Percentiles rank a stretch among this genome's conserved stretches.
Conservation (phyloP, 2,797 vertebrate genomes). For the Anabas testudineus region DNA sequence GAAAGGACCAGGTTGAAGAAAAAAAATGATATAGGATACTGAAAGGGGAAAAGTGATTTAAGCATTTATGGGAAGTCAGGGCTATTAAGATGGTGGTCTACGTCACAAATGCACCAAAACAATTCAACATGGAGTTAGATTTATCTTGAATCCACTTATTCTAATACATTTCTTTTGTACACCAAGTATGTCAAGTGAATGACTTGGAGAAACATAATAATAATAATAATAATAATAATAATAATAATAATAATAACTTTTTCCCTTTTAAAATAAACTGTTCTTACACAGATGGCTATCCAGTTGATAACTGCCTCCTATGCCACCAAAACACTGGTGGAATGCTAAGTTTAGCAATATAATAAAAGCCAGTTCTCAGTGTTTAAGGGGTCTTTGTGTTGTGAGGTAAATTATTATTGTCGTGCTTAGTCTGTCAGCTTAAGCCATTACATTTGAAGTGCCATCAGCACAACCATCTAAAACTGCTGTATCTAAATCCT, state of each 20-base stretch:
- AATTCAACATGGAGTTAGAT: background rate
- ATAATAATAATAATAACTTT: too few relatives aligned
- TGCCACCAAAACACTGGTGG: background rate
- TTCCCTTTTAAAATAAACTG: background rate
- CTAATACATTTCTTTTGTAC: too few relatives aligned
- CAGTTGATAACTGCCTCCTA: background rate
- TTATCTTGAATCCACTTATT: too few relatives aligned
- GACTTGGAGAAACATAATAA: too few relatives aligned
- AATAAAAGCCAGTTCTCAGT: background rate
- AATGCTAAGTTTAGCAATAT: too few relatives aligned
- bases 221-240: too few relatives aligned
- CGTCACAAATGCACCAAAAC: background rate
- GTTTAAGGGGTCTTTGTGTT: background rate
- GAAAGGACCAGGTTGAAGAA: slow-evolving; percentile 11
- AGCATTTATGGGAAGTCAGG: background rate
- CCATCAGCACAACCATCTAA: background rate
- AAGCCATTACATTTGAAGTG: background rate
- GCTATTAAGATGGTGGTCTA: too few relatives aligned
- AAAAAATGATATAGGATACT: background rate
- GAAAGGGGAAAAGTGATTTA: background rate
- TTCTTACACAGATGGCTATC: background rate
- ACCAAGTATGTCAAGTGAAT: too few relatives aligned
- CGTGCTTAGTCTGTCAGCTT: background rate
- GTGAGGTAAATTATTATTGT: too few relatives aligned
- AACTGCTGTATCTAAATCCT: background rate